Percentiles rank a stretch among this genome's conserved stretches.
Evolutionary conservation across 2,888 invertebrate genomes (phyloP).

Genomic region (Cantharis flavilabris): DNA sequence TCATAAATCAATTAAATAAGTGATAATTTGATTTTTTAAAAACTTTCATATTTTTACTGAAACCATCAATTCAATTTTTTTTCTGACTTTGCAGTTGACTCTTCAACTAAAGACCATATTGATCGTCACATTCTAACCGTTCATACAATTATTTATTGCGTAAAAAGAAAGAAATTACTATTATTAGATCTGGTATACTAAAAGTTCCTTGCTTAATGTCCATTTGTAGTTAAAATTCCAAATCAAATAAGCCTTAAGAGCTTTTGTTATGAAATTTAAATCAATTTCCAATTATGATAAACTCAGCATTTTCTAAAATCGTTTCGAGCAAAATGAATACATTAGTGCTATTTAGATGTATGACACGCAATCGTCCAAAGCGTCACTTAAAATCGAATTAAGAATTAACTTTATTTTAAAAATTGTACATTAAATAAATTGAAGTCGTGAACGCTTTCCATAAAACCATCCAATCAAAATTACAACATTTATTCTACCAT

Average conservation of each 20-base stretch:
- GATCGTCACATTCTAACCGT: too few species aligned
- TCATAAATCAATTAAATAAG: too few species aligned
- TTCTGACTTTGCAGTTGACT: too few species aligned
- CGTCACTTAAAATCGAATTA: not conserved
- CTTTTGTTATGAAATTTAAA: not conserved
- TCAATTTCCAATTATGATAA: not conserved
- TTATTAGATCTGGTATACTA: not conserved
- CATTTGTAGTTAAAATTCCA: not conserved
- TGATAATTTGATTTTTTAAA: too few species aligned
- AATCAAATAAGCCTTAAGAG: not conserved
- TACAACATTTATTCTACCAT: not conserved
- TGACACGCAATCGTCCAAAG: not conserved
- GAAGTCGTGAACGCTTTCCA: not conserved
- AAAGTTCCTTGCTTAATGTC: not conserved
- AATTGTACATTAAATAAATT: not conserved
- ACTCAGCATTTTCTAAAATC: not conserved
- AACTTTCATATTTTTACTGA: too few species aligned
- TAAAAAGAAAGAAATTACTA: not conserved
- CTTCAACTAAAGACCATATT: too few species aligned
- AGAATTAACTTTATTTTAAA: not conserved
- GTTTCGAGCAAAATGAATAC: not conserved
- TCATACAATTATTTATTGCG: not conserved
- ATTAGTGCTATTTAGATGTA: not conserved
- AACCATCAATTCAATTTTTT: too few species aligned
- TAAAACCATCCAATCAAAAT: not conserved